Evolutionary conservation across 2,113 vertebrate species (phyloP), one percentile per base, ranked within the genome.

Genomic region (Nannospalax galili): DNA sequence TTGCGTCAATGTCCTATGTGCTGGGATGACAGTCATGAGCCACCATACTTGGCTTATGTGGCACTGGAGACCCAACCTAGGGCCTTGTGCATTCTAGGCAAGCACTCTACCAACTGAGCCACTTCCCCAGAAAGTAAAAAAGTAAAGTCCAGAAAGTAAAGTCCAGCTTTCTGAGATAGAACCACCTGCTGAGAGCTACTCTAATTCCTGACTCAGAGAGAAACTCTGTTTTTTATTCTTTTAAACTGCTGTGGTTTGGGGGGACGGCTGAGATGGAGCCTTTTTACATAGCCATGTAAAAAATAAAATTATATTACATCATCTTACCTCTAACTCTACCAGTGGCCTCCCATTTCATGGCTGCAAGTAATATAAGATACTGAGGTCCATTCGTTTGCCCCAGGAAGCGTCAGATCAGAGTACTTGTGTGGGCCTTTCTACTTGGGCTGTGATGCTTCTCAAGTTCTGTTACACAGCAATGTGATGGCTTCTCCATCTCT

Each of bases 401-500:
- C 3, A 26, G 28, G 32, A 56, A 70, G 20, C 56, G 28, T 28
- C 62, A 40, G 35, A 14, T 65, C 32, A 10, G 74, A 28, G 19
- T 1, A 24, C 7, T 9, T 1, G 14, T 12, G n/a, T n/a, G 60
- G 64, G 69, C 84, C 35, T 48, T 62, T 37, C 4, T 16, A 15
- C 73, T 4, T 40, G 65, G 58, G 20, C 79, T 5, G 22, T 10
- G 5, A 17, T 1, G 1, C 70, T 28, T 77, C 70, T 56, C 35
- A 45, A 62, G 19, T 22, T 4, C 20, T 14, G 35, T 8, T 4
- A 0, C 7, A 26, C 32, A n/a, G 37, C n/a, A n/a, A 1, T 1
- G 10, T 32, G 4, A 20, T 20, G 72, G 16, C 69, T 32, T 1
- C 0, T 32, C 40, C 14, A 17, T 30, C 48, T 37, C 14, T 0